Evolutionary conservation across 1,140 invertebrate species (phyloP), one percentile per base, ranked within the genome.

Genomic region (Musca domestica): DNA sequence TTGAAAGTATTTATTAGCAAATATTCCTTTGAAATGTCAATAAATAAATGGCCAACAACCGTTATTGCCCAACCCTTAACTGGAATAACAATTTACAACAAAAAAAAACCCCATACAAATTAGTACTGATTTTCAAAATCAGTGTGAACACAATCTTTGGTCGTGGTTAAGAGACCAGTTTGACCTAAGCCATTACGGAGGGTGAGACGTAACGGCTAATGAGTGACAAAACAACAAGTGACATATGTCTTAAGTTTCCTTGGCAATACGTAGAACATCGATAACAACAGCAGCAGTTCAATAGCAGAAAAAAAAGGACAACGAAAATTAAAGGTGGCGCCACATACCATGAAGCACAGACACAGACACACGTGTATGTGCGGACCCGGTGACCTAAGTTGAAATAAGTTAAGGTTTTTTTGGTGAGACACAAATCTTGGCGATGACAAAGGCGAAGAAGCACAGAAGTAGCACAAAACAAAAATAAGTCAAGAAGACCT

Each of bases 191-290:
- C 2, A 9, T 41, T 41, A 2, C 10, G 34, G 12, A 10, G 34
- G 34, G 10, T 12, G 5, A 41, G 34, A 41, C 34, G 4, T 41
- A 41, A 41, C 52, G 27, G 54, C 34, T 30, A 61, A 41, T 34
- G 17, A 61, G 56, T 61, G 56, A 61, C 56, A 61, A 61, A 61
- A 61, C 56, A 61, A 61, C 56, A 61, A 61, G 56, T 61, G 56
- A 61, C 56, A 61, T 27, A 61, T 61, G 56, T 61, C 56, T 61
- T 61, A 30, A 23, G 27, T 61, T 61, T 61, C 56, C 34, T 19
- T 61, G 56, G 17, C 15, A 2, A 61, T 3, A 41, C 3, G 34
- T 41, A 61, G 19, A 41, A 61, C 17, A 30, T 30, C 3, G 27
- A 10, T 12, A 41, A 41, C 34, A 41, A 41, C 34, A 41, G 34